Evolutionary conservation across 2,888 invertebrate genomes (phyloP).

Genomic region (Drosophila niveifrons): DNA sequence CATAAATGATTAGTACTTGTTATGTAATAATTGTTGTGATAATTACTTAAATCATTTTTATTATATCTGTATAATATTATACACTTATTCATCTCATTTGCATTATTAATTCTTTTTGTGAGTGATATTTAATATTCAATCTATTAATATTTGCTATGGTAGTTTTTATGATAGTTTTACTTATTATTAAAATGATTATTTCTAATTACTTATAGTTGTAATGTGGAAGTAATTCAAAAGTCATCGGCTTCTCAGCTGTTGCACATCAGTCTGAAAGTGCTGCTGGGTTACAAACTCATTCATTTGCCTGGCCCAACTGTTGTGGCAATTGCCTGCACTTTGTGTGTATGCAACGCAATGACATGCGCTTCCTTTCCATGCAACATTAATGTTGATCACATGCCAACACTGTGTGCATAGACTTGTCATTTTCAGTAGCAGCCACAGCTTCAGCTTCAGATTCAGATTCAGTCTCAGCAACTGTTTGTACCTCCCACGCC

Average conservation of each 20-base stretch:
- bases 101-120: too few species aligned
- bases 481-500: conserved; percentile 26
- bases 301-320: conserved; percentile 43
- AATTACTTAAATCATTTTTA: background rate
- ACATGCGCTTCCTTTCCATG: conserved; percentile 22
- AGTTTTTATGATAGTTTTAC: too few species aligned
- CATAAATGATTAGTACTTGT: too few species aligned
- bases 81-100: too few species aligned
- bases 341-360: background rate
- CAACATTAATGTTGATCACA: conserved; percentile 70
- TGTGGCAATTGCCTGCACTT: conserved; percentile 32
- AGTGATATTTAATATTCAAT: too few species aligned
- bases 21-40: background rate
- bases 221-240: background rate
- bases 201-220: background rate
- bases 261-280: conserved; percentile 4
- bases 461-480: conserved; percentile 25
- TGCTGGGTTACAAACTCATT: conserved; percentile 42
- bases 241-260: conserved; percentile 12
- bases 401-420: conserved; percentile 64
- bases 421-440: conserved; percentile 65
- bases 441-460: conserved; percentile 23
- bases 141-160: too few species aligned
- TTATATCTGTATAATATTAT: too few species aligned
- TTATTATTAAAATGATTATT: too few species aligned